Evolutionary conservation across 2,888 invertebrate species (phyloP), one percentile per base, ranked within the genome.

Genomic region (Bedellia somnulentella): DNA sequence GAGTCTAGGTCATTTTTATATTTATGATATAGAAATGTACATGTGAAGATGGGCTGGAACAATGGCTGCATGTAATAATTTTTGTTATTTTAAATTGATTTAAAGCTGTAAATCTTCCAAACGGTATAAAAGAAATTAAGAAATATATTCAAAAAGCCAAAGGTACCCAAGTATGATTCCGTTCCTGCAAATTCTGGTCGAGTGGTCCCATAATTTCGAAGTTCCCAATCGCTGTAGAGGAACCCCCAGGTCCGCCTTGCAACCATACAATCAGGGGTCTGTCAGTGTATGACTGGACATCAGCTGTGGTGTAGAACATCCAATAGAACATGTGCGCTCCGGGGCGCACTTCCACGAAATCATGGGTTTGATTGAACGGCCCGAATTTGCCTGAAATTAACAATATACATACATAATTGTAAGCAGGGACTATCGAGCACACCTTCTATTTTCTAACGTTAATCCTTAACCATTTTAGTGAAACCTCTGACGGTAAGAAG

Each of bases 321-420:
- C 92, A 93, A 79, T 89, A 93, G 57, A 93, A 92, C 85, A 89
- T 87, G 43, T 88, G 83, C 0, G 90, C 89, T 1, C 84, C 80
- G 3, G 79, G 77, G 0, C 90, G 79, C 0, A 92, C 86, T 33
- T 79, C 79, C 3, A 86, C 84, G 57, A 85, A 86, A 5, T 81
- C 86, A 82, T 84, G 89, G 47, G 85, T 83, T 62, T 90, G 87
- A 30, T 81, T 73, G 8, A 80, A 83, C 0, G 77, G 57, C 2
- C 84, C 85, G 40, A 83, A 82, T 36, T 49, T 52, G 34, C 55
- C 70, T 70, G 42, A 14, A 31, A n/a, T 12, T 16, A 10, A n/a
- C n/a, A n/a, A n/a, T n/a, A n/a, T n/a, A n/a, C n/a, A n/a, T n/a
- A n/a, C n/a, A n/a, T n/a, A n/a, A n/a, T n/a, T n/a, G n/a, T n/a